These are phyloP conservation scores for Antheraea yamamai DNA, from an alignment of 2,888 invertebrate species.

Conservation along the genomic window DNA sequence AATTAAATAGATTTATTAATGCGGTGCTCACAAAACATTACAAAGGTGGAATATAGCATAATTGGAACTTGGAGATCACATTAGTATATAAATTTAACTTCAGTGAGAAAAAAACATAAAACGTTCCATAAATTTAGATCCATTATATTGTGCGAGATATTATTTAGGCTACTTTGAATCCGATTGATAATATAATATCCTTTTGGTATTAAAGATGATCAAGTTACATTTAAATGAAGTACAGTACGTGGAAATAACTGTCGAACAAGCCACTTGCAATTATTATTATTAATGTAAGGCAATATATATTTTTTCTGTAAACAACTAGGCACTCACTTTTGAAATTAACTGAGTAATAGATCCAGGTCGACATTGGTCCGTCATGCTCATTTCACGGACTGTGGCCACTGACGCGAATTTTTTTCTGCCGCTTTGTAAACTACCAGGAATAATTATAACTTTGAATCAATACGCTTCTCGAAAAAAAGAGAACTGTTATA, in stretches of 20 bases:
- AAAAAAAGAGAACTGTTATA: not conserved
- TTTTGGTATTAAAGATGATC: too few relatives aligned
- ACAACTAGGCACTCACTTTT: not conserved
- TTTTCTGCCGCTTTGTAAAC: slow-evolving; percentile 3
- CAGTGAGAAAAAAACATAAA: too few relatives aligned
- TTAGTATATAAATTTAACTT: too few relatives aligned
- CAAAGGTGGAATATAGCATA: too few relatives aligned
- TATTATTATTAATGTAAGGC: not conserved
- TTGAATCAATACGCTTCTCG: slow-evolving; percentile 7
- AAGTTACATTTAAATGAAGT: not conserved
- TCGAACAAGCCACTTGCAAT: not conserved
- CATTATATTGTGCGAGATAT: too few relatives aligned
- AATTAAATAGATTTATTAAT: too few relatives aligned
- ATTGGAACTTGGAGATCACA: too few relatives aligned
- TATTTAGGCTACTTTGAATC: too few relatives aligned
- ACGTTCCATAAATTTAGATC: too few relatives aligned
- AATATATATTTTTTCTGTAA: not conserved
- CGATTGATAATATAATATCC: too few relatives aligned
- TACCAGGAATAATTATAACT: not conserved
- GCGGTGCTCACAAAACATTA: too few relatives aligned
- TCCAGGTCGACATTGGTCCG: slow-evolving; percentile 6
- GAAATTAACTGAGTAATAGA: slow-evolving; percentile 2
- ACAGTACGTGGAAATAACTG: not conserved
- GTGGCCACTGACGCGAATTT: not conserved
- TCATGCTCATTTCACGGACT: slow-evolving; percentile 7